These are phyloP conservation scores for Oenanthe oenanthe DNA, from an alignment of 2,113 vertebrate species.

Conservation along the genomic window DNA sequence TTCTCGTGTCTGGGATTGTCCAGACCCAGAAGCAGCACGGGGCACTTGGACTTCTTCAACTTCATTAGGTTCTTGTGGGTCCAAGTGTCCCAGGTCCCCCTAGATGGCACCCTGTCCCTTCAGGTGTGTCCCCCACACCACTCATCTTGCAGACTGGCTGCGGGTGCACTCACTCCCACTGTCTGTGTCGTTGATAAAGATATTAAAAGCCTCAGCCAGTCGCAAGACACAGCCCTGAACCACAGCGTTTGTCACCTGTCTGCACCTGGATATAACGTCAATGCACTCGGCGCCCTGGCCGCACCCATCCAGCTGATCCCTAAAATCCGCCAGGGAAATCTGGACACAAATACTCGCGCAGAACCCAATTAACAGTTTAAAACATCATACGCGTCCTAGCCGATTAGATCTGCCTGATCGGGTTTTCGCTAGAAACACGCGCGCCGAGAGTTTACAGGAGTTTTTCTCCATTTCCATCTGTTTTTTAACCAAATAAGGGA, in stretches of 20 bases:
- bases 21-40: neutral
- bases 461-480: too few relatives aligned
- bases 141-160: neutral
- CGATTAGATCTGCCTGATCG: rapidly evolving
- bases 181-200: neutral
- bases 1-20: neutral
- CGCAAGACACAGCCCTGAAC: too few relatives aligned
- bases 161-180: neutral
- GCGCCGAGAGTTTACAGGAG: too few relatives aligned
- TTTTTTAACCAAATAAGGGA: too few relatives aligned
- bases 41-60: neutral
- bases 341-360: rapidly evolving
- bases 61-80: neutral
- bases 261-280: rapidly evolving
- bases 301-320: rapidly evolving
- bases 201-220: too few relatives aligned
- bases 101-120: neutral
- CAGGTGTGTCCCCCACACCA: neutral
- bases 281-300: rapidly evolving
- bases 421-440: too few relatives aligned
- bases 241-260: neutral
- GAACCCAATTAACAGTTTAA: rapidly evolving
- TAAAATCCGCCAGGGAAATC: rapidly evolving
- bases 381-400: too few relatives aligned
- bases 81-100: neutral